Conservation (phyloP, 2,797 vertebrate genomes). For the Malacoraja senta region DNA sequence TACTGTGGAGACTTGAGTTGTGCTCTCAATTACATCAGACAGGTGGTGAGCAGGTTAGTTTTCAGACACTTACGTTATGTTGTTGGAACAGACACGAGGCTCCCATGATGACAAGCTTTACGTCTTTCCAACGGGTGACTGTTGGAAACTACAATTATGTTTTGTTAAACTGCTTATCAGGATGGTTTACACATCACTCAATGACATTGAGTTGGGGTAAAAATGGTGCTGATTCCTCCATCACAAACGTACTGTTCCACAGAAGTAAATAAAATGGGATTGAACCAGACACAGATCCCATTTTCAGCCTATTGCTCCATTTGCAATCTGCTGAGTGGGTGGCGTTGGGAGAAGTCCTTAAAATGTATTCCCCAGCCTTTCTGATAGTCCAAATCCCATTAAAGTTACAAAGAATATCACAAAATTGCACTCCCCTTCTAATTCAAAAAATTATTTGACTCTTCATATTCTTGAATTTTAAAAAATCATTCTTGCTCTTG, state of each 20-base stretch:
- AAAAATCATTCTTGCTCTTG: background rate
- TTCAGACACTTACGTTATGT: constrained; percentile 18
- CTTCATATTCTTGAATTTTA: too few relatives aligned
- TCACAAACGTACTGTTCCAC: background rate
- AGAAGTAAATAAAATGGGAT: background rate
- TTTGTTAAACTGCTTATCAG: background rate
- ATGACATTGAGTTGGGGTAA: background rate
- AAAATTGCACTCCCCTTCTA: background rate
- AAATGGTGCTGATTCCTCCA: background rate
- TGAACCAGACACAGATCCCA: background rate
- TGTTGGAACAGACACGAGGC: background rate
- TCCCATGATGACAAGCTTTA: background rate
- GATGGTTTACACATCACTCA: background rate
- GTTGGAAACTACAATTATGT: background rate
- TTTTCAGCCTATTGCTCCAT: background rate
- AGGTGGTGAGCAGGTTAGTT: constrained; percentile 32
- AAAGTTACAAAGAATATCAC: too few relatives aligned
- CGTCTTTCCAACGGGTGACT: background rate
- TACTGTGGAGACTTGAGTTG: constrained; percentile 23
- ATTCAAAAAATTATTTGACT: background rate
- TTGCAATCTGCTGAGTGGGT: background rate
- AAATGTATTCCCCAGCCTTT: background rate
- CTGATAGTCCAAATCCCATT: too few relatives aligned
- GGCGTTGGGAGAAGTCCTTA: background rate
- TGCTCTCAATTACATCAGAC: constrained; percentile 28